Evolutionary conservation across 2,797 vertebrate species (phyloP).

Genomic region (Phaenicophaeus curvirostris): DNA sequence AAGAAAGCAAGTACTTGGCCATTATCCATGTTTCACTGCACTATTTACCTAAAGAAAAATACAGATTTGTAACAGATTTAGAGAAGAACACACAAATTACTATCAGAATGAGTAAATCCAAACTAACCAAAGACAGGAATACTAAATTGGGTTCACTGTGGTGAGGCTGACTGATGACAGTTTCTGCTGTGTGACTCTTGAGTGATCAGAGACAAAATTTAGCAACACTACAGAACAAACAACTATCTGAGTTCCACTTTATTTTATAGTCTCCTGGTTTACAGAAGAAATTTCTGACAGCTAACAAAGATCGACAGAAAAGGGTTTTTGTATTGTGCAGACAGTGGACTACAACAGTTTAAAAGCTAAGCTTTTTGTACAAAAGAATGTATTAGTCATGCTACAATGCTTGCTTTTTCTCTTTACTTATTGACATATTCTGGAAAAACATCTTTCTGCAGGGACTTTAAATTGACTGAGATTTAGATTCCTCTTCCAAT

Average conservation of each 20-base stretch:
- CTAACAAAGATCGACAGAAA: neutral
- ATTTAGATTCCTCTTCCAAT: neutral
- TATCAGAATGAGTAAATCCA: neutral
- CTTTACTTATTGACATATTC: neutral
- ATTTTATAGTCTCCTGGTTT: neutral
- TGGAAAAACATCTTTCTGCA: neutral
- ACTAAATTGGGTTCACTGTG: neutral
- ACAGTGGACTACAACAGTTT: neutral
- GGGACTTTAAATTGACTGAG: neutral
- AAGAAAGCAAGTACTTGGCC: neutral
- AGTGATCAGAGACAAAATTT: neutral
- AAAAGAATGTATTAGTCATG: neutral
- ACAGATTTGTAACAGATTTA: neutral
- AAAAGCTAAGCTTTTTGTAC: neutral
- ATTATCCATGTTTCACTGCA: neutral
- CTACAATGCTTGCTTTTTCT: neutral
- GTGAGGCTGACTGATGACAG: neutral
- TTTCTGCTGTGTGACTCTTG: neutral
- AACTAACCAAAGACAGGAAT: neutral
- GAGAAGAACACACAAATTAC: neutral
- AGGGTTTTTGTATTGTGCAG: fast-evolving
- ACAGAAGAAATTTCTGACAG: neutral
- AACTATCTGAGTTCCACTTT: neutral
- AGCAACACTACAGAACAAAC: neutral
- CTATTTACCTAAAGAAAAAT: neutral